Conservation (phyloP, 1,140 invertebrate species). For the Solenopsis fugax region DNA sequence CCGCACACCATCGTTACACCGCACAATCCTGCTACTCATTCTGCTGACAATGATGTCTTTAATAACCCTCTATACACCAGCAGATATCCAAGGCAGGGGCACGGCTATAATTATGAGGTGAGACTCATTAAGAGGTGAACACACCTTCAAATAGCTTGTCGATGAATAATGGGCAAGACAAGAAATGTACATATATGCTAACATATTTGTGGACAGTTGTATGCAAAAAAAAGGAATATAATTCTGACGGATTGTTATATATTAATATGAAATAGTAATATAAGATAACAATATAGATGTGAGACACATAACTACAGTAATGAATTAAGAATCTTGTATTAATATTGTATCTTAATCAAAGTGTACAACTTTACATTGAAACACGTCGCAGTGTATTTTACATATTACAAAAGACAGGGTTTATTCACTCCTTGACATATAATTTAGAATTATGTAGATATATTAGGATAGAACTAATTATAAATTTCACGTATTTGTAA, state of each 20-base stretch:
- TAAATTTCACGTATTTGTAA: slow-evolving; percentile 11
- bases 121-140: slow-evolving; percentile 39
- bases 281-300: background rate
- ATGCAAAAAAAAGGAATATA: background rate
- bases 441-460: background rate
- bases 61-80: slow-evolving; percentile 91
- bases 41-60: slow-evolving; percentile 88
- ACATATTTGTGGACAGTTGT: background rate
- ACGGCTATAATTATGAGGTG: slow-evolving; percentile 85
- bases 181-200: background rate
- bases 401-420: background rate
- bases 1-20: slow-evolving; percentile 98
- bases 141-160: background rate
- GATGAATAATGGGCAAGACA: too few relatives aligned
- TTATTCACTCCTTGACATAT: background rate
- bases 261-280: background rate
- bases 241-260: background rate
- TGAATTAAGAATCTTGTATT: background rate
- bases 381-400: background rate
- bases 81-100: slow-evolving; percentile 84
- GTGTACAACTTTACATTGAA: background rate
- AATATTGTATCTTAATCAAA: background rate
- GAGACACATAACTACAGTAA: background rate
- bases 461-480: background rate
- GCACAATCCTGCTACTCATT: slow-evolving; percentile 84